Percentiles rank a stretch among this genome's conserved stretches.
Conservation (phyloP, 2,888 invertebrate genomes). For the Seladonia tumulorum region DNA sequence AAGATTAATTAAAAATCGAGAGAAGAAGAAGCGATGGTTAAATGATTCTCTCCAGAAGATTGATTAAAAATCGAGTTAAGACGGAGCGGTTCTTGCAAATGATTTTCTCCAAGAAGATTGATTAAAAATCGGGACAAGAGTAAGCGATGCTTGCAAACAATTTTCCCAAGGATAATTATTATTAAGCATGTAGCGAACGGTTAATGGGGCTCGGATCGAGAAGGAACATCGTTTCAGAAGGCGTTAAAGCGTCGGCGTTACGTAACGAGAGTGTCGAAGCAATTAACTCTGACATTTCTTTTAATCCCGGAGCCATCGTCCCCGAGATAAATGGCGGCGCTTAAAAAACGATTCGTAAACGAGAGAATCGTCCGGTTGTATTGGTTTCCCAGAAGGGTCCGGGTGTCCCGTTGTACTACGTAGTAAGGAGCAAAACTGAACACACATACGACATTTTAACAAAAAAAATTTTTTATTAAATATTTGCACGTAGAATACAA, state of each 20-base stretch:
- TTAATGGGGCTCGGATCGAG: background rate
- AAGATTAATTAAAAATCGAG: background rate
- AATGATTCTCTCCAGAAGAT: no score
- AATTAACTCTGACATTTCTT: slow-evolving; percentile 13
- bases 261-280: slow-evolving; percentile 5
- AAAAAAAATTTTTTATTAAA: no score
- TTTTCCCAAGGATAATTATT: background rate
- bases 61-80: background rate
- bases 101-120: background rate
- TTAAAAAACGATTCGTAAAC: background rate
- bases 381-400: slow-evolving; percentile 1
- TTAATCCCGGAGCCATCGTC: background rate
- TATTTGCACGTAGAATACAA: no score
- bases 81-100: background rate
- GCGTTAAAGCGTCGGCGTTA: background rate
- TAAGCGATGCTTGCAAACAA: background rate
- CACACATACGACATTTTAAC: no score
- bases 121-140: background rate
- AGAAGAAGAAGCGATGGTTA: no score
- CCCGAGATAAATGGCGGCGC: background rate
- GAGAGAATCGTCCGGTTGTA: slow-evolving; percentile 1
- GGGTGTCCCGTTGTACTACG: background rate
- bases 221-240: background rate
- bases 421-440: no score
- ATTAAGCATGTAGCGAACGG: background rate